Evolutionary conservation across 2,797 vertebrate genomes (phyloP).

Genomic region (Pseudomugil tenellus): DNA sequence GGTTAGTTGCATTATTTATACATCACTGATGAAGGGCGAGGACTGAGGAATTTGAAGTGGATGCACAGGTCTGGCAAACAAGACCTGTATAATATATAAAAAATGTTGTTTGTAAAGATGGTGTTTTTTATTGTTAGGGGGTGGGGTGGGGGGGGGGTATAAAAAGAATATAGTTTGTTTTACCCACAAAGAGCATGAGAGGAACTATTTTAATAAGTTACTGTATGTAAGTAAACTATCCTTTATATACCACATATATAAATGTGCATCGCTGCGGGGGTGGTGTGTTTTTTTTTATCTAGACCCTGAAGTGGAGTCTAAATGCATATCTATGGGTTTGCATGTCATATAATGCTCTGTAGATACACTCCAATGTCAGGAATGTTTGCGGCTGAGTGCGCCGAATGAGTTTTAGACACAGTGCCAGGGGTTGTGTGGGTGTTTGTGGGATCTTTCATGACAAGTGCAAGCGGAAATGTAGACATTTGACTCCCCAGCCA

Average conservation of each 20-base stretch:
- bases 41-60: constrained; percentile 36
- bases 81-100: constrained; percentile 16
- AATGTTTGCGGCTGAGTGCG: constrained; percentile 55
- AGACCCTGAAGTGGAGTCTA: neutral
- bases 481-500: constrained; percentile 80
- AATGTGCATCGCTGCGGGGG: neutral
- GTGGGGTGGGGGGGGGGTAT: constrained; percentile 11
- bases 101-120: constrained; percentile 10
- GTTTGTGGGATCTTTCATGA: constrained; percentile 68
- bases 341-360: constrained; percentile 18
- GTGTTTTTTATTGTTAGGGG: constrained; percentile 5
- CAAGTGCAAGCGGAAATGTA: constrained; percentile 72
- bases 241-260: too few species aligned
- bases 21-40: constrained; percentile 26
- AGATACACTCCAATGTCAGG: constrained; percentile 34
- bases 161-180: constrained; percentile 16
- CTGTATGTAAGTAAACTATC: too few species aligned
- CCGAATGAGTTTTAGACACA: constrained; percentile 50
- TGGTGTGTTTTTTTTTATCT: too few species aligned
- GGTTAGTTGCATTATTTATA: constrained; percentile 50
- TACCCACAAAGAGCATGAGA: neutral
- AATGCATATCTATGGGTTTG: constrained; percentile 1
- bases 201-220: neutral
- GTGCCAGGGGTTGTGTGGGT: constrained; percentile 72
- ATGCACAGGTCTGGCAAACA: constrained; percentile 30